Evolutionary conservation across 1,140 invertebrate genomes (phyloP).

Genomic region (Sitobion miscanthi): DNA sequence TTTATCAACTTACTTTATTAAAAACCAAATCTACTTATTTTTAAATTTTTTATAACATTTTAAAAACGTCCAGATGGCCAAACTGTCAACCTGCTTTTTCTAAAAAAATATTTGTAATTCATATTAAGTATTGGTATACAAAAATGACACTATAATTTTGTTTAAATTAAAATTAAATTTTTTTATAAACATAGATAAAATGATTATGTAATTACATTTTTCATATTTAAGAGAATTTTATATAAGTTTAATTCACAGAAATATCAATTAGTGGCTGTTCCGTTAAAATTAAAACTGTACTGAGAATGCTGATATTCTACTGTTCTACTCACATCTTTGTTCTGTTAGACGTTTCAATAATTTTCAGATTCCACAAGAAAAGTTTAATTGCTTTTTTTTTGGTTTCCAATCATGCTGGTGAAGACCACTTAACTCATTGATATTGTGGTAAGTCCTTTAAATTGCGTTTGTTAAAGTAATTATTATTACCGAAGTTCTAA

Average conservation of each 20-base stretch:
- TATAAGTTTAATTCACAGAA: not conserved
- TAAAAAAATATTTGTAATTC: no score
- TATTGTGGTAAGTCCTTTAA: not conserved
- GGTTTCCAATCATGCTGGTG: not conserved
- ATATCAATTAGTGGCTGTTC: not conserved
- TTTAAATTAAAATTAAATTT: no score
- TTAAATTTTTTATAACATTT: not conserved
- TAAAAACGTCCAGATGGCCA: not conserved
- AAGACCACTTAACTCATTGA: not conserved
- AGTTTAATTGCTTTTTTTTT: constrained; percentile 5
- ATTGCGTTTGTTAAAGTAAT: constrained; percentile 3
- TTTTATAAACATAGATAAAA: no score
- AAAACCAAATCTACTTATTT: not conserved
- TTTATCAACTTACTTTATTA: not conserved
- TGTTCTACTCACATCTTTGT: not conserved
- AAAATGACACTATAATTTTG: no score
- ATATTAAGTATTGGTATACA: no score
- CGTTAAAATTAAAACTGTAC: not conserved
- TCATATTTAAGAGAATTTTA: no score
- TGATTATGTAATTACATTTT: no score
- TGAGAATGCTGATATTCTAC: not conserved
- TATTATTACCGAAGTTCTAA: not conserved
- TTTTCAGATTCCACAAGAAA: not conserved
- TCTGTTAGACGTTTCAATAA: not conserved
- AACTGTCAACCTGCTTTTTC: not conserved